Evolutionary conservation across 2,113 vertebrate genomes (phyloP), one percentile per base, ranked within the genome.

Genomic region (Eulacestoma nigropectus): DNA sequence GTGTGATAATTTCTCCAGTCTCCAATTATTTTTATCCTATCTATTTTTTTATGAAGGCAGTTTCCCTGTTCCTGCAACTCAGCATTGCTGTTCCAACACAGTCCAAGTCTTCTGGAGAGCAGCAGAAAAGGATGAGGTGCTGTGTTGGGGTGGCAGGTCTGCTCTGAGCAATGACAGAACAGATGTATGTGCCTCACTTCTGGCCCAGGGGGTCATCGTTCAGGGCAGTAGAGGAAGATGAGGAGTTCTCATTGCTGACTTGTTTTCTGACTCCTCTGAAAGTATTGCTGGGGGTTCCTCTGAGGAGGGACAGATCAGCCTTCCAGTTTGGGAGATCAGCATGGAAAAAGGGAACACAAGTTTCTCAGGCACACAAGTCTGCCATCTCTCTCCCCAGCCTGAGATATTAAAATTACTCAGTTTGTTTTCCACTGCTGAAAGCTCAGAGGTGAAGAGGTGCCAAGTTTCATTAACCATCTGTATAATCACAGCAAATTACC

Each of bases 401-500:
- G 70, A 53, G 22, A 69, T 89, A 78, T 60, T 75, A 63, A 83
- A 83, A 70, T 86, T 39, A 57, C 35, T 44, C 32, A 32, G 81
- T 87, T 95, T 88, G 67, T 90, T 94, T 91, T 92, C 82, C 65
- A 80, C 47, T 3, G 6, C 65, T 94, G 90, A 75, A 90, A 90
- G 60, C 70, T 90, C 33, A 19, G 53, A 67, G 70, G 46, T 74
- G 37, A 77, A 73, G 74, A 87, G 57, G 25, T 93, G 91, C 87
- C 85, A 90, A 86, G 49, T 92, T 93, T 91, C 83, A 74, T 41
- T 67, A 94, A 62, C 81, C 39, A 47, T 91, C 55, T 92, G 49
- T 33, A 84, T 95, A 89, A 93, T 93, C 86, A 84, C 76, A 90
- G 69, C 90, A 89, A 90, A 92, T 91, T 68, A 63, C 64, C 64